Evolutionary conservation across 2,113 vertebrate genomes (phyloP).

Genomic region (Pristiophorus japonicus): DNA sequence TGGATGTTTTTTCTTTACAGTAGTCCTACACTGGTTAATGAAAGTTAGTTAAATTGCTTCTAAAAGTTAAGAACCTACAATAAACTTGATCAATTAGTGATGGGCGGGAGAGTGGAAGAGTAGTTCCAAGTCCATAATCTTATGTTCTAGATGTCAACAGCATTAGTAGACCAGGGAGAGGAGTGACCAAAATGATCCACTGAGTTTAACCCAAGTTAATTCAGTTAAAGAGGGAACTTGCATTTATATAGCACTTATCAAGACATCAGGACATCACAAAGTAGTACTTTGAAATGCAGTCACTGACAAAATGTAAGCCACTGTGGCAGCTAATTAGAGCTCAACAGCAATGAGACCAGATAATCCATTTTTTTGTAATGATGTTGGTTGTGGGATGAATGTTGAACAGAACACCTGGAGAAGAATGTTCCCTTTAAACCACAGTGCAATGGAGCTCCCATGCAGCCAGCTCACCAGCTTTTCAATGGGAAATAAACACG

Average conservation of each 20-base stretch:
- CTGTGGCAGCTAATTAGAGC: background rate
- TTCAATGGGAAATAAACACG: too few relatives aligned
- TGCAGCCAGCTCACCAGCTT: too few relatives aligned
- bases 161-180: background rate
- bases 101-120: background rate
- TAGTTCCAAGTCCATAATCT: background rate
- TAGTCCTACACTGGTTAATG: background rate
- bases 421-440: background rate
- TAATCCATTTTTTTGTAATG: too few relatives aligned
- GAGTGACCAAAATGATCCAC: background rate
- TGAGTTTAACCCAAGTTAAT: background rate
- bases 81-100: background rate
- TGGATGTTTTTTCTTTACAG: background rate
- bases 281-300: background rate
- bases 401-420: background rate
- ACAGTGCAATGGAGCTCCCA: too few relatives aligned
- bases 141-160: background rate
- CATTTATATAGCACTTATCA: background rate
- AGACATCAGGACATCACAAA: background rate
- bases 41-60: background rate
- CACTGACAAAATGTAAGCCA: background rate
- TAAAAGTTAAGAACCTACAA: background rate
- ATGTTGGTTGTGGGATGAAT: background rate
- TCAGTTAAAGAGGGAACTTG: background rate
- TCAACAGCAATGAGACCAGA: background rate